Conservation (phyloP, 2,888 invertebrate genomes). For the Caenorhabditis auriculariae region DNA sequence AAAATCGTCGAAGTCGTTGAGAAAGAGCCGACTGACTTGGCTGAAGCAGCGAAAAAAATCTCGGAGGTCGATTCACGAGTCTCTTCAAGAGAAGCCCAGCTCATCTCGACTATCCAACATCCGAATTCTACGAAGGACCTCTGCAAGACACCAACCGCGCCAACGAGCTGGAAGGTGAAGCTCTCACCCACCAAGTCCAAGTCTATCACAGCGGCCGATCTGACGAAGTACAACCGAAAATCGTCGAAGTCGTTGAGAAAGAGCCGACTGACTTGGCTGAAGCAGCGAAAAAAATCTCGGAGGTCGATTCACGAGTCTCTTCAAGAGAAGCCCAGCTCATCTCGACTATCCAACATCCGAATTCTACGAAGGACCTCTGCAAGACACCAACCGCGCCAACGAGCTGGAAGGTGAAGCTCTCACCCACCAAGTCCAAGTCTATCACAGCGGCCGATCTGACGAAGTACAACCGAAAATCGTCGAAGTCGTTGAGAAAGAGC, state of each 20-base stretch:
- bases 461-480: slow-evolving; percentile 15
- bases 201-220: slow-evolving; percentile 35
- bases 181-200: slow-evolving; percentile 22
- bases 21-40: background rate
- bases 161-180: slow-evolving; percentile 6
- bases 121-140: slow-evolving; percentile 14
- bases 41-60: slow-evolving; percentile 1
- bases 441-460: slow-evolving; percentile 24
- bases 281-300: slow-evolving; percentile 4
- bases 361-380: slow-evolving; percentile 29
- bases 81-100: slow-evolving; percentile 24
- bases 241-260: slow-evolving; percentile 4
- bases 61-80: slow-evolving; percentile 8
- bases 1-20: too few species aligned
- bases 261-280: slow-evolving; percentile 2
- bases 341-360: slow-evolving; percentile 35
- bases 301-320: slow-evolving; percentile 25
- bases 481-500: slow-evolving; percentile 12
- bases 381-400: slow-evolving; percentile 15
- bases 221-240: slow-evolving; percentile 11
- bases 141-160: slow-evolving; percentile 12
- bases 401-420: slow-evolving; percentile 25
- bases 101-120: slow-evolving; percentile 34
- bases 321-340: slow-evolving; percentile 34
- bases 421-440: slow-evolving; percentile 16